phyloP scores from a whole-genome alignment of 1,140 invertebrate species.

The Euwallacea similis region DNA sequence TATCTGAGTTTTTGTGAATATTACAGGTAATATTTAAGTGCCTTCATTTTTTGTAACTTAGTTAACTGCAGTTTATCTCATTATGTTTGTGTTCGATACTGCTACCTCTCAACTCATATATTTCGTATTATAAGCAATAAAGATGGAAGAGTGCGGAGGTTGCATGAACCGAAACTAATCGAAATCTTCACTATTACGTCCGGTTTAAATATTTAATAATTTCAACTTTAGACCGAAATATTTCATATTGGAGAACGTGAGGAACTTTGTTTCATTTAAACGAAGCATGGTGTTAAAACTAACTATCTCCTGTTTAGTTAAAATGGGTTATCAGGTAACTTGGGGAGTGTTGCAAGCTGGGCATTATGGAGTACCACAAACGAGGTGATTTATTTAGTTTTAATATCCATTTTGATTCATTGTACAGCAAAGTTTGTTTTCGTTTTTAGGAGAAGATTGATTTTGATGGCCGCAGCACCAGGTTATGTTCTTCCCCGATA shows the following conservation, averaged over 20 bases:
- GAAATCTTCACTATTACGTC: neutral
- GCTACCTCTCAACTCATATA: no score
- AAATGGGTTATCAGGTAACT: slow-evolving; percentile 88
- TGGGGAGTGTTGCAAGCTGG: slow-evolving; percentile 87
- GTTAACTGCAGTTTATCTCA: no score
- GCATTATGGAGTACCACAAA: slow-evolving; percentile 84
- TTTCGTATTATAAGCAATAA: no score
- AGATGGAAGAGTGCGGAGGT: no score
- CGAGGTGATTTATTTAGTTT: slow-evolving; percentile 53
- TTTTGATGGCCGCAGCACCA: slow-evolving; percentile 83
- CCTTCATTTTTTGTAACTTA: no score
- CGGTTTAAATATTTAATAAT: neutral
- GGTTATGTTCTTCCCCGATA: slow-evolving; percentile 77
- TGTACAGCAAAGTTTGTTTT: slow-evolving; percentile 1
- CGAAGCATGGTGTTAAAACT: slow-evolving; percentile 81
- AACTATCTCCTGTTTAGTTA: slow-evolving; percentile 72
- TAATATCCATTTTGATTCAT: neutral
- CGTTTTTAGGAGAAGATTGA: slow-evolving; percentile 61
- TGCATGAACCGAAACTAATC: no score
- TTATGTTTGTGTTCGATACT: no score
- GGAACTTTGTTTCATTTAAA: slow-evolving; percentile 83
- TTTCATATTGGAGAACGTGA: slow-evolving; percentile 85
- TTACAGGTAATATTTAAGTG: slow-evolving; percentile 59
- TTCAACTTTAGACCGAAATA: slow-evolving; percentile 64
- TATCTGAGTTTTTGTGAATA: slow-evolving; percentile 86